Base-by-base conservation (phyloP, 2,113 vertebrate genomes). In the Rhinichthys klamathensis region DNA sequence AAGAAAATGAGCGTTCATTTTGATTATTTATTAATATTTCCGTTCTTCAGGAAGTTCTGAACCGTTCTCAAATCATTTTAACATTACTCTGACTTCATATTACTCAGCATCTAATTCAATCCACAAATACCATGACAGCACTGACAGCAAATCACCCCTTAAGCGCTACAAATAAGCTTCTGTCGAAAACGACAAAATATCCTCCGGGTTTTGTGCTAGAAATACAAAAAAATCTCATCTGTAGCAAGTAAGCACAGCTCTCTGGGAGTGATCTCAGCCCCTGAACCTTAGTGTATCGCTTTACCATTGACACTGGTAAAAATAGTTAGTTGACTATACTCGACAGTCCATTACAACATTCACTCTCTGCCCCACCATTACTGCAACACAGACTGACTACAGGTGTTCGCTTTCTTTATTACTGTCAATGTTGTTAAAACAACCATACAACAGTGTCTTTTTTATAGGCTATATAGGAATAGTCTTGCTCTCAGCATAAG, bases 71-170 rank as follows among this genome's bases (percentile, higher is more conserved):
- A 27, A 27, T 30, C 6, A 12, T 49, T 5, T 10, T 4, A 75
- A 30, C 46, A 9, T 54, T 54, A 11, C 25, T 54, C 51, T 51
- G 46, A 76, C 16, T 67, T 67, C 2, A 73, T 38, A 46, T 51
- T 41, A 76, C 46, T 80, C 35, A 81, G 77, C 23, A 81, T 61
- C 10, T 35, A 15, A 69, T 83, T 80, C 41, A 51, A 67, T 74
- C 75, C 27, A 74, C 49, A 65, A 65, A 61, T 46, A 30, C 21
- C 27, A 70, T 84, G 13, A 74, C 61, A 74, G 58, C 16, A 23
- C 58, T 84, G 13, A 74, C 72, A 74, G 58, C 16, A 27, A 60
- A 46, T 80, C 67, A 73, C 44, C 46, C 44, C n/a, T 61, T 56
- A 77, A 4, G 13, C 11, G 4, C 61, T 25, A 25, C 58, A 61